phyloP scores from a whole-genome alignment of 2,797 vertebrate genomes.

The Chaenodraco wilsoni region DNA sequence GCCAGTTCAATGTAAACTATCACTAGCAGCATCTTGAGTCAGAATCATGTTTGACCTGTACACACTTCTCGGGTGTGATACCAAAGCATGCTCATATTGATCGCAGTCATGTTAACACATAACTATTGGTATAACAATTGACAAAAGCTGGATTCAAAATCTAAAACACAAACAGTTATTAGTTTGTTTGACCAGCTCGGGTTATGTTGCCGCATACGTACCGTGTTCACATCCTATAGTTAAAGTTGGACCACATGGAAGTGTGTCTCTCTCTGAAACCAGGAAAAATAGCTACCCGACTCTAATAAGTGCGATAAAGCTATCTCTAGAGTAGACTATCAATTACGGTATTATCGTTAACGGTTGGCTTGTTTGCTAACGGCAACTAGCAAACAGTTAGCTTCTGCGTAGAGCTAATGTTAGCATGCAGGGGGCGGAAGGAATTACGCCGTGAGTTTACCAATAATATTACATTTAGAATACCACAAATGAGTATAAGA shows the following conservation, averaged over 20 bases:
- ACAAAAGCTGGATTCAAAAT: background rate
- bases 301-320: background rate
- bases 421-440: conserved; percentile 25
- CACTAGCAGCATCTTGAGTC: background rate
- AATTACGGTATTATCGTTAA: background rate
- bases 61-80: background rate
- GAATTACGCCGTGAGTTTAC: background rate
- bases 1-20: background rate
- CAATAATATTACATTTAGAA: background rate
- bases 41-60: too few species aligned
- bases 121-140: background rate
- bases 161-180: conserved; percentile 14
- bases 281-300: background rate
- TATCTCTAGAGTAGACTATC: background rate
- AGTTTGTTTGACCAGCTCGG: background rate
- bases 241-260: background rate
- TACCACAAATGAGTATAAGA: rapidly evolving
- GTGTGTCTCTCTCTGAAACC: background rate
- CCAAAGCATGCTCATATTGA: background rate
- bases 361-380: conserved; percentile 58
- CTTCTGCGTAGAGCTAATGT: conserved; percentile 34
- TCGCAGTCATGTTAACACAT: too few species aligned
- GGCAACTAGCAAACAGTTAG: conserved; percentile 35
- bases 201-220: background rate
- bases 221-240: background rate